Evolutionary conservation across 2,113 vertebrate species (phyloP).

Genomic region (Datnioides undecimradiatus): DNA sequence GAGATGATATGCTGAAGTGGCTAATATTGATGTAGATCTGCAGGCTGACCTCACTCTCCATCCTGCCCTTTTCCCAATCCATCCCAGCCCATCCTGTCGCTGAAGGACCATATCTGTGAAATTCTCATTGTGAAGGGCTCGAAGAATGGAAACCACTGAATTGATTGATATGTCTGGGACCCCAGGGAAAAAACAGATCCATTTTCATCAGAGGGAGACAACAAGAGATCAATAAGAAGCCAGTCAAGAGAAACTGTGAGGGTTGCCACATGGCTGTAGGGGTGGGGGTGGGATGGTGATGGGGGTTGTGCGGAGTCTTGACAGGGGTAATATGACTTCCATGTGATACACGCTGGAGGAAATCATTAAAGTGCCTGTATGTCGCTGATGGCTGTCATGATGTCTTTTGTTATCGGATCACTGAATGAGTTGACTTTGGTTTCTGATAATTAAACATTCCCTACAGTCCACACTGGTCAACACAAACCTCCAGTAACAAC

Average conservation of each 20-base stretch:
- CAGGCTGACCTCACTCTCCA: constrained; percentile 13
- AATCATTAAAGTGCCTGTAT: constrained; percentile 49
- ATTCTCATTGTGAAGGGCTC: constrained; percentile 76
- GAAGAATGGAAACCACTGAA: constrained; percentile 79
- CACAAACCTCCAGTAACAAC: not conserved
- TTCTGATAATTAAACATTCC: constrained; percentile 1
- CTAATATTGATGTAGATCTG: constrained; percentile 61
- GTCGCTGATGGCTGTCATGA: constrained; percentile 35
- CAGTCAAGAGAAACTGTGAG: constrained; percentile 45
- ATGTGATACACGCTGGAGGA: constrained; percentile 22
- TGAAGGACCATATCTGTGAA: constrained; percentile 56
- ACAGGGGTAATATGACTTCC: constrained; percentile 47
- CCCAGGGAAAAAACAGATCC: constrained; percentile 82
- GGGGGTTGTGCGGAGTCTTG: constrained; percentile 3
- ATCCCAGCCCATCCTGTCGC: not conserved
- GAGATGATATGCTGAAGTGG: constrained; percentile 13
- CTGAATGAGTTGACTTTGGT: not conserved
- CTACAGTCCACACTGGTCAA: not conserved
- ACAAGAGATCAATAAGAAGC: constrained; percentile 83
- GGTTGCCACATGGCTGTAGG: constrained; percentile 33
- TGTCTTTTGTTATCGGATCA: constrained; percentile 15
- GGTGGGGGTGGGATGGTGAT: constrained; percentile 5
- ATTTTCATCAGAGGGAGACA: constrained; percentile 84
- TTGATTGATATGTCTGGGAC: constrained; percentile 80
- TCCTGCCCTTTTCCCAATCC: constrained; percentile 17